Evolutionary conservation across 2,888 invertebrate genomes (phyloP).

Genomic region (Limnephilus lunatus): DNA sequence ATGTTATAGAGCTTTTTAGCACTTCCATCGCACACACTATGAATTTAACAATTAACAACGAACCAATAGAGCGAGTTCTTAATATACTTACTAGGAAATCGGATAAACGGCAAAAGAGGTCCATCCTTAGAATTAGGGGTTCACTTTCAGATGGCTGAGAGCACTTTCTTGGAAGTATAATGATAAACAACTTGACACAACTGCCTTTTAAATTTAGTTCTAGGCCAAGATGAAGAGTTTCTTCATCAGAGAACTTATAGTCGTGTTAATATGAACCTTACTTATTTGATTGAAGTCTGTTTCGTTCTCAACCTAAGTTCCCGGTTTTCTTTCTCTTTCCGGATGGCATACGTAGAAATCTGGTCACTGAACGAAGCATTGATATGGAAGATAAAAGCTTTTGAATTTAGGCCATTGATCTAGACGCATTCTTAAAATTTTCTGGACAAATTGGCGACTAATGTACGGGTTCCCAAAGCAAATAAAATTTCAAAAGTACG

Average conservation of each 20-base stretch:
- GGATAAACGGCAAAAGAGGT: background rate
- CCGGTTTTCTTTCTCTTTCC: background rate
- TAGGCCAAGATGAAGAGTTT: background rate
- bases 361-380: too few species aligned
- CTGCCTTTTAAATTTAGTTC: background rate
- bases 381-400: too few species aligned
- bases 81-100: background rate
- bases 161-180: background rate
- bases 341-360: too few species aligned
- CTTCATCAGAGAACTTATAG: background rate
- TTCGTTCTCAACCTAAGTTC: background rate
- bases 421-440: too few species aligned
- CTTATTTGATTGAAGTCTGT: background rate
- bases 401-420: too few species aligned
- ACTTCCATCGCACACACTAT: background rate
- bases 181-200: background rate
- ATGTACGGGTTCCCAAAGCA: too few species aligned
- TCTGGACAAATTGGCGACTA: too few species aligned
- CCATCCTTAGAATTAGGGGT: background rate
- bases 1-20: background rate
- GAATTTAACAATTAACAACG: background rate
- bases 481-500: too few species aligned
- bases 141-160: background rate
- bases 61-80: background rate
- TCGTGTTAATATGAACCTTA: background rate